These are phyloP conservation scores for Silurus meridionalis DNA, from an alignment of 2,113 vertebrate genomes.

Conservation along the genomic window DNA sequence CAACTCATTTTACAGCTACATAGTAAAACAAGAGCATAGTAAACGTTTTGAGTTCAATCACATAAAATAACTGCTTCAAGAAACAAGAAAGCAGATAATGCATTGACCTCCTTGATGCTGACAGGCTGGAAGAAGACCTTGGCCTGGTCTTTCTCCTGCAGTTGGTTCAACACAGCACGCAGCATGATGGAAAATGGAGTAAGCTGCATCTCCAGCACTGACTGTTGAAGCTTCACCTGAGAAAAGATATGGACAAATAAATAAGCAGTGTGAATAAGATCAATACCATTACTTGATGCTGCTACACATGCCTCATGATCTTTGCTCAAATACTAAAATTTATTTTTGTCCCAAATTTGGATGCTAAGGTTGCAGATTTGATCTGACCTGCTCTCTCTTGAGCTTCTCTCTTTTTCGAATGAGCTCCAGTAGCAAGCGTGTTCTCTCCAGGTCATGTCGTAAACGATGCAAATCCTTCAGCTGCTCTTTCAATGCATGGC, in stretches of 20 bases:
- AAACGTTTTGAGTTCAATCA: not conserved
- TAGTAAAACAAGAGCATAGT: not conserved
- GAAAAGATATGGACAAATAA: not conserved
- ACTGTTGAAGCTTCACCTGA: conserved; percentile 93
- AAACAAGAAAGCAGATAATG: not conserved
- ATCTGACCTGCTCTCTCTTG: conserved; percentile 90
- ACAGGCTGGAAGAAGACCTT: conserved; percentile 93
- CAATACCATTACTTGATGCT: not conserved
- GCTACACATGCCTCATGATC: not conserved
- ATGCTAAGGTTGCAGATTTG: not conserved
- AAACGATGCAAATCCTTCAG: conserved; percentile 96
- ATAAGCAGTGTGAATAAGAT: not conserved
- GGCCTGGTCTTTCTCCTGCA: conserved; percentile 93
- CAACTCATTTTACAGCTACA: not conserved
- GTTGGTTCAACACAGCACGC: conserved; percentile 85
- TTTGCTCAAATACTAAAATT: not conserved
- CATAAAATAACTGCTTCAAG: not conserved
- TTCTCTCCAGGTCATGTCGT: conserved; percentile 93
- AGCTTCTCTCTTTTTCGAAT: conserved; percentile 98
- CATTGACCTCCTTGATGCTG: conserved; percentile 84
- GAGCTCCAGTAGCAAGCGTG: conserved; percentile 89
- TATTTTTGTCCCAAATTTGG: not conserved
- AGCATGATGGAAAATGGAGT: conserved; percentile 89
- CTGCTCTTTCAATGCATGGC: conserved; percentile 88
- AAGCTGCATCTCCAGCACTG: conserved; percentile 87